Evolutionary conservation across 2,888 invertebrate species (phyloP), one percentile per base, ranked within the genome.

Genomic region (Campoplex capitator): DNA sequence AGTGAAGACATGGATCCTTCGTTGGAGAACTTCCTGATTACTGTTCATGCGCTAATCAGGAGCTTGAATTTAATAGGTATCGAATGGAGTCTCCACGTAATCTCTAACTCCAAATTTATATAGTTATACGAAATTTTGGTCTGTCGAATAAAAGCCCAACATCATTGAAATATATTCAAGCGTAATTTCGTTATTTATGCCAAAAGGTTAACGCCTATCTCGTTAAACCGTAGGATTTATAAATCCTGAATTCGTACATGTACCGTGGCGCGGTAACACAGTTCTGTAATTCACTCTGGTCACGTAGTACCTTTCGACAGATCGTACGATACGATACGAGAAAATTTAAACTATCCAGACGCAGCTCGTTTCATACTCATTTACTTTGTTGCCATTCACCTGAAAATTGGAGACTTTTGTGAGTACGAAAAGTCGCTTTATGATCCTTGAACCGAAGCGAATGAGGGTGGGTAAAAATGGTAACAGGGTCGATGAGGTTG

Each of bases 311-410:
- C 45, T 73, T 80, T 35, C 78, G 9, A 74, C 38, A 74, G 78
- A 78, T 84, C 67, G 68, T 75, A 80, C 58, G 51, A 84, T 80
- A 70, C 62, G 76, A 84, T 76, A 84, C 32, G 84, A 62, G 62
- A 84, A 70, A 76, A 70, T 65, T 80, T n/a, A n/a, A 80, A 80
- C 80, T 71, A 18, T 45, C 35, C n/a, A 32, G 16, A 28, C 77
- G 32, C 71, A 28, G 45, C 80, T 56, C 48, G 38, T 45, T 42
- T 32, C 38, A 51, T 62, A 51, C 65, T 42, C 48, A 35, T 56
- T 54, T 71, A 45, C 54, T 45, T 38, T 23, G 16, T 38, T 42
- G 23, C 70, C 35, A 23, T 70, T 38, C n/a, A 11, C 42, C 38
- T 75, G 16, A 32, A 75, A 75, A 84, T 54, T 62, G 42, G 35